These are phyloP conservation scores for Anthopleura xanthogrammica DNA, from an alignment of 92 coral and sea anemone species.

Conservation along the genomic window DNA sequence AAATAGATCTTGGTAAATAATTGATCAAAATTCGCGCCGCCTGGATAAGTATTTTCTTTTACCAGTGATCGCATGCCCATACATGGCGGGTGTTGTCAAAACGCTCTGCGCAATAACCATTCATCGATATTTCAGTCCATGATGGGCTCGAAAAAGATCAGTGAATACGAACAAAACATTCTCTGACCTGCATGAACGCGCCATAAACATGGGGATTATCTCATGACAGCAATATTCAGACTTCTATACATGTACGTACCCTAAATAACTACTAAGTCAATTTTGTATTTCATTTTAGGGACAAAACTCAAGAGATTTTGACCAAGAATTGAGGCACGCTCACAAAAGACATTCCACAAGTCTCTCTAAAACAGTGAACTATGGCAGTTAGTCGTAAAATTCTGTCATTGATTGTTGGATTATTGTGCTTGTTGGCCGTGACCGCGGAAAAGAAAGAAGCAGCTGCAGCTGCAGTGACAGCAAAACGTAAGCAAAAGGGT, in stretches of 20 bases:
- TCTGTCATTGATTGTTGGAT: background rate
- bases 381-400: background rate
- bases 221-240: background rate
- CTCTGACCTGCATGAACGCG: slow-evolving; percentile 1
- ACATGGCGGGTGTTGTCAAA: slow-evolving; percentile 14
- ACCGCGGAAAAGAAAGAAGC: slow-evolving; percentile 20
- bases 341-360: background rate
- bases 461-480: background rate
- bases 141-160: background rate
- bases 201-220: slow-evolving; percentile 11
- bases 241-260: background rate
- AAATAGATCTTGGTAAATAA: background rate
- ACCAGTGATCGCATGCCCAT: slow-evolving; percentile 12
- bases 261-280: background rate
- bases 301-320: background rate
- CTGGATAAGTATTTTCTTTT: background rate
- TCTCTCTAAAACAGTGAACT: background rate
- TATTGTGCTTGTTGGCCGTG: slow-evolving; percentile 6
- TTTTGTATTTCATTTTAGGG: background rate
- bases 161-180: background rate
- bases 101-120: background rate
- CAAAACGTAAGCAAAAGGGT: slow-evolving; percentile 22
- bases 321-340: background rate
- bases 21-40: slow-evolving; percentile 10
- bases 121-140: background rate